Conservation (phyloP, 2,888 invertebrate genomes). For the Ferrisia virgata region DNA sequence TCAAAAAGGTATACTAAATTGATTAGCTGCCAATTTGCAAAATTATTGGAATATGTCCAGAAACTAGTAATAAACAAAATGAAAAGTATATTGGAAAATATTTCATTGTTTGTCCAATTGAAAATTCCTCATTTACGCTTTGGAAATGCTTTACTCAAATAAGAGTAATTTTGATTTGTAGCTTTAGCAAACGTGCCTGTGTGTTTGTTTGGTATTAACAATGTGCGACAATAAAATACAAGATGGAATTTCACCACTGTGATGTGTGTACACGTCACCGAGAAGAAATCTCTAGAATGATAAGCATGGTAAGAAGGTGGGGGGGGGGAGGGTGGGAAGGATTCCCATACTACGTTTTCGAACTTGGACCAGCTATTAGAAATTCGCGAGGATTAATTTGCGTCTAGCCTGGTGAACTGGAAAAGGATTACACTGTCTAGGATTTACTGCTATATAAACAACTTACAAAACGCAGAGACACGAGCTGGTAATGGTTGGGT, state of each 20-base stretch:
- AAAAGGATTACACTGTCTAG: constrained; percentile 45
- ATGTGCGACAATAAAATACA: background rate
- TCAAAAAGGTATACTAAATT: constrained; percentile 34
- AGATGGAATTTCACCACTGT: background rate
- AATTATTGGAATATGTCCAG: constrained; percentile 36
- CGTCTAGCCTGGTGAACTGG: constrained; percentile 42
- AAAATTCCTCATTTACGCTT: background rate
- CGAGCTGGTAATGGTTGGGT: background rate
- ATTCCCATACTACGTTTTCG: background rate
- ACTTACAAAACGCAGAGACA: background rate
- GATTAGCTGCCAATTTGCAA: constrained; percentile 44
- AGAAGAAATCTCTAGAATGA: background rate
- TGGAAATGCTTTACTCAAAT: background rate
- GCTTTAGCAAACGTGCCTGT: constrained; percentile 14
- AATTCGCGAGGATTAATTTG: constrained; percentile 42
- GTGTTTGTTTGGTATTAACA: background rate
- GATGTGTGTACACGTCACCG: background rate
- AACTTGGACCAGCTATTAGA: constrained; percentile 42
- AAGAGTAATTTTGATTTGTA: constrained; percentile 8
- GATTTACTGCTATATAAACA: constrained; percentile 43
- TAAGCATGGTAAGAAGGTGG: too few relatives aligned
- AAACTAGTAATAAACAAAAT: background rate
- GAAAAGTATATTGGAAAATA: background rate
- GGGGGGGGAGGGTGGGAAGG: background rate
- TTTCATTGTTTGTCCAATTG: background rate